phyloP scores from a whole-genome alignment of 92 coral and sea anemone species.

The Zoanthus sociatus region DNA sequence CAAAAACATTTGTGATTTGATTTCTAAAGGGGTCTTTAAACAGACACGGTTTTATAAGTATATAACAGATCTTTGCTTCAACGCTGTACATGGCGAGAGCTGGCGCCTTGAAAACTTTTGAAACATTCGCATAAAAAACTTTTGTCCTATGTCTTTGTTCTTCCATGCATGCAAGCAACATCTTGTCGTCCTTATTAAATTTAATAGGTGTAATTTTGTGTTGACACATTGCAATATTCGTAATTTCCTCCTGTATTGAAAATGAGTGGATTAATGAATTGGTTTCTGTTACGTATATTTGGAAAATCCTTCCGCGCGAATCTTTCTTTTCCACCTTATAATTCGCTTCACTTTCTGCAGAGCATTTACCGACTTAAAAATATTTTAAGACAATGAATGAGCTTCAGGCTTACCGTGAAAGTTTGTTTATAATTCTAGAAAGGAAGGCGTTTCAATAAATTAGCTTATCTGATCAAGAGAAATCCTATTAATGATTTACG shows the following conservation, averaged over 20 bases:
- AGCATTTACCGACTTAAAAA: background rate
- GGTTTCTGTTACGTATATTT: background rate
- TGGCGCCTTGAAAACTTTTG: background rate
- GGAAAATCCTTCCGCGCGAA: background rate
- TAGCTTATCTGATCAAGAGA: constrained; percentile 35
- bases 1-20: background rate
- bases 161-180: constrained; percentile 4
- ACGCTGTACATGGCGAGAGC: background rate
- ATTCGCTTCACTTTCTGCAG: no score
- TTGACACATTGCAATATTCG: constrained; percentile 31
- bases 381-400: background rate
- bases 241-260: constrained; percentile 33
- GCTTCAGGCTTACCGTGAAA: background rate
- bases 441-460: constrained; percentile 14
- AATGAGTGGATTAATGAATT: constrained; percentile 9
- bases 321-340: background rate
- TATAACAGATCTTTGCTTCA: background rate
- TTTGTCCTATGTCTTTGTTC: background rate
- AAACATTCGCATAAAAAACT: background rate
- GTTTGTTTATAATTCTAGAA: background rate
- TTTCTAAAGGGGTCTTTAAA: background rate
- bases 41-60: background rate
- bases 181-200: constrained; percentile 31
- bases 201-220: constrained; percentile 34
- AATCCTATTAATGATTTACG: constrained; percentile 30